These are phyloP conservation scores for Mycetomoellerius zeteki DNA, from an alignment of 1,140 invertebrate species.

Conservation along the genomic window DNA sequence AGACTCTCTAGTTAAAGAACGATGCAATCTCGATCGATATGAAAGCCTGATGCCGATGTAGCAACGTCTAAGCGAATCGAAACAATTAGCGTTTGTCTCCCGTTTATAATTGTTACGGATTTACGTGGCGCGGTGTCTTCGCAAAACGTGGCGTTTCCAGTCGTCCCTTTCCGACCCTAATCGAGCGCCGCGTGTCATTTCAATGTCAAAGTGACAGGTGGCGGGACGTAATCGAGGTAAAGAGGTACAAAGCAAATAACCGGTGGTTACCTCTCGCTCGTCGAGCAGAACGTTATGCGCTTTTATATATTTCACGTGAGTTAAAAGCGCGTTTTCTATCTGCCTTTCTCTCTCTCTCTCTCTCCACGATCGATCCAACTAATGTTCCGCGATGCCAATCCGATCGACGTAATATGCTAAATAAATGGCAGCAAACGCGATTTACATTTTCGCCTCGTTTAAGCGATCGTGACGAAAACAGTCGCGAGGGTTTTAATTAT, in stretches of 20 bases:
- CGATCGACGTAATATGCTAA: conserved; percentile 39
- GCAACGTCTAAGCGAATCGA: background rate
- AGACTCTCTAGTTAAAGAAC: background rate
- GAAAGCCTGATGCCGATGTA: background rate
- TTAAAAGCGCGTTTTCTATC: conserved; percentile 21
- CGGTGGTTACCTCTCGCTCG: conserved; percentile 3
- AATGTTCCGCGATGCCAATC: background rate
- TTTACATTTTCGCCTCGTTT: conserved; percentile 32
- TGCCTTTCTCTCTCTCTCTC: background rate
- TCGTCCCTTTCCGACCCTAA: background rate
- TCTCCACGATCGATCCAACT: conserved; percentile 39
- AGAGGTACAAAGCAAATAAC: conserved; percentile 50
- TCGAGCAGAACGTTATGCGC: conserved; percentile 31
- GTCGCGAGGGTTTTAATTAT: conserved; percentile 44
- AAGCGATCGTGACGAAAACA: conserved; percentile 23
- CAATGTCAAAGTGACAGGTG: conserved; percentile 50
- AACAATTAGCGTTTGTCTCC: background rate
- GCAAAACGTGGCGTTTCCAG: conserved; percentile 18
- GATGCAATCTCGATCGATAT: background rate
- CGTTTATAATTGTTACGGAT: conserved; percentile 14
- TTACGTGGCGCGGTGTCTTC: conserved; percentile 24
- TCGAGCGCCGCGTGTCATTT: conserved; percentile 41
- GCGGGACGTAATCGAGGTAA: conserved; percentile 39
- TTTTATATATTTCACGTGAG: conserved; percentile 45
- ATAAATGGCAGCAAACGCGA: conserved; percentile 54